These are phyloP conservation scores for Alectura lathami DNA, from an alignment of 2,113 vertebrate genomes.

Conservation along the genomic window DNA sequence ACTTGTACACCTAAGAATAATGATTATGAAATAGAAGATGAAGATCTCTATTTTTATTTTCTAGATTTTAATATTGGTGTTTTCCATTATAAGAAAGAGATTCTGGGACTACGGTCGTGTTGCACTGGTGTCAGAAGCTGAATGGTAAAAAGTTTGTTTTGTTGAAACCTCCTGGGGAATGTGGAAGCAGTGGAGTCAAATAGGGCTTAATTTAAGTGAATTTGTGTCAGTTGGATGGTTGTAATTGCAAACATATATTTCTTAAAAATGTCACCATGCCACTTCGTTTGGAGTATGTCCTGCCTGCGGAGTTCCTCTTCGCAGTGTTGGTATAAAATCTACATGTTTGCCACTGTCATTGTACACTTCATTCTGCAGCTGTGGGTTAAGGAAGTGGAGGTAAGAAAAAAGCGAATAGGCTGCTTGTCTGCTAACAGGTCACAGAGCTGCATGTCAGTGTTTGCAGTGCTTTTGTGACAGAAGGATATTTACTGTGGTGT, in stretches of 20 bases:
- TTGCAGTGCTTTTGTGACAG: background rate
- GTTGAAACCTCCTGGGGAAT: background rate
- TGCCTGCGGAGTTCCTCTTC: background rate
- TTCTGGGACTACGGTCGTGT: constrained; percentile 95
- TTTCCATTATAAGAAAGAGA: constrained; percentile 87
- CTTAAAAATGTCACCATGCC: background rate
- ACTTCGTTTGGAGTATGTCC: background rate
- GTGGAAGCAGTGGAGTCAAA: background rate
- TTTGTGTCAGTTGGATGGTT: background rate
- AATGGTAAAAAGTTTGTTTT: constrained; percentile 75
- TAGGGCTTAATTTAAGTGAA: background rate
- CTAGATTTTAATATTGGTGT: constrained; percentile 85
- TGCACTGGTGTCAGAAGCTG: constrained; percentile 86
- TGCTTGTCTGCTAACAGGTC: background rate
- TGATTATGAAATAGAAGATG: background rate
- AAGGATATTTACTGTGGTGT: background rate
- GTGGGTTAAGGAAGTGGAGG: background rate
- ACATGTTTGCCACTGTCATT: background rate
- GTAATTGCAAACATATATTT: background rate
- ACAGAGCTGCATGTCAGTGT: background rate
- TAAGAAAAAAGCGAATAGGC: background rate
- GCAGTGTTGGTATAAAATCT: background rate
- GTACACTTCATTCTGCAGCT: background rate
- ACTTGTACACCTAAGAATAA: background rate
- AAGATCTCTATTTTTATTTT: constrained; percentile 16